Conservation (phyloP, 2,888 invertebrate species). For the Gari tellinella region DNA sequence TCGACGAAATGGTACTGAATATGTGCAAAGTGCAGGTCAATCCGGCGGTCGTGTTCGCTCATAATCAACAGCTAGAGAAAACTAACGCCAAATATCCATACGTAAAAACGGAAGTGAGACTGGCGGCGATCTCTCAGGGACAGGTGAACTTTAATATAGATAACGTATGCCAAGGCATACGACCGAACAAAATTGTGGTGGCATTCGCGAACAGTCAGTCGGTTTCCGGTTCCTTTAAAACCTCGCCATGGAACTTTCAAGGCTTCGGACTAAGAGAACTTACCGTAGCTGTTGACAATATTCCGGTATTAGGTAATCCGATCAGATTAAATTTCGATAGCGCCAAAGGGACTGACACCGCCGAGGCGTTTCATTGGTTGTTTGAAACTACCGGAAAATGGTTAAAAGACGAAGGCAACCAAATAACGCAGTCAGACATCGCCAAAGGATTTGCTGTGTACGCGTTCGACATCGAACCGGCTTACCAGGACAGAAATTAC, state of each 20-base stretch:
- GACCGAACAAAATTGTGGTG: too few species aligned
- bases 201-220: conserved; percentile 37
- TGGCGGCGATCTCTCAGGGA: conserved; percentile 27
- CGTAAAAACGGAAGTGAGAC: conserved; percentile 19
- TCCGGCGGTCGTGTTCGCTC: too few species aligned
- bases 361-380: conserved; percentile 18
- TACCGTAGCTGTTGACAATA: conserved; percentile 16
- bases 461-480: conserved; percentile 29
- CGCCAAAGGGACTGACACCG: conserved; percentile 8
- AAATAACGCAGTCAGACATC: conserved; percentile 12
- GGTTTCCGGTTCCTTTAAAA: conserved; percentile 21
- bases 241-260: conserved; percentile 31
- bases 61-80: too few species aligned
- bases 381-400: conserved; percentile 11
- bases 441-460: conserved; percentile 23
- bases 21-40: conserved; percentile 30
- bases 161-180: conserved; percentile 35
- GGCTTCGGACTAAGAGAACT: conserved; percentile 25
- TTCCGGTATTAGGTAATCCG: conserved; percentile 26
- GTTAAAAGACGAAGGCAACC: conserved; percentile 17
- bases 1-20: conserved; percentile 29
- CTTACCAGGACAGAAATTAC: conserved; percentile 10
- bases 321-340: conserved; percentile 17
- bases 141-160: conserved; percentile 28
- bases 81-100: too few species aligned